Percentiles rank a stretch among this genome's conserved stretches.
phyloP scores from a whole-genome alignment of 2,797 vertebrate genomes.

The Cygnus olor region DNA sequence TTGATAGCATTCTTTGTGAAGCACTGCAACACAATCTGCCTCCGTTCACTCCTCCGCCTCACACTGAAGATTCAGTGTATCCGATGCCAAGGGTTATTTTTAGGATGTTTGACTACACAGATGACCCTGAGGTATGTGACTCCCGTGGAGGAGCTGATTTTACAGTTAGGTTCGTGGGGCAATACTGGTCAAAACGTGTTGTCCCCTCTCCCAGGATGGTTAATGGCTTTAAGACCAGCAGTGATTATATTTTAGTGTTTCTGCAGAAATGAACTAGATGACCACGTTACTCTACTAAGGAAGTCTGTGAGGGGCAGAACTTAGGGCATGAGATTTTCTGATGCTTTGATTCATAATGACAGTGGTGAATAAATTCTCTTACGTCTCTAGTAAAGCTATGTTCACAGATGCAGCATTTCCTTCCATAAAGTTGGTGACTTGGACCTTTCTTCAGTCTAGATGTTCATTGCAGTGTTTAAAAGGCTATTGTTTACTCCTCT shows the following conservation, averaged over 20 bases:
- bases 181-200: background rate
- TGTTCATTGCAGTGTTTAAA: background rate
- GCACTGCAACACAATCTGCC: slow-evolving; percentile 97
- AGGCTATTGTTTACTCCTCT: background rate
- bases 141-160: background rate
- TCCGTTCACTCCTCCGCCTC: slow-evolving; percentile 94
- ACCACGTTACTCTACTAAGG: background rate
- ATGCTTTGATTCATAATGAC: background rate
- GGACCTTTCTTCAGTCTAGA: background rate
- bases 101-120: slow-evolving; percentile 98
- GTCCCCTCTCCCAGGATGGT: background rate
- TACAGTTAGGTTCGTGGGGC: background rate
- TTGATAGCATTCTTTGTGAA: slow-evolving; percentile 97
- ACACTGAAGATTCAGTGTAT: slow-evolving; percentile 91
- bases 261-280: background rate
- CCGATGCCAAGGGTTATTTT: slow-evolving; percentile 94
- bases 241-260: background rate
- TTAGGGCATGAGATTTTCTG: background rate
- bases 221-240: background rate
- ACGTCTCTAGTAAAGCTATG: background rate
- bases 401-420: background rate
- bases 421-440: background rate
- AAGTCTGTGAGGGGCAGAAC: background rate
- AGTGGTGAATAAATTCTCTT: background rate
- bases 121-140: slow-evolving; percentile 91